These are phyloP conservation scores for Cottus gobio DNA, from an alignment of 2,113 vertebrate genomes.

Conservation along the genomic window DNA sequence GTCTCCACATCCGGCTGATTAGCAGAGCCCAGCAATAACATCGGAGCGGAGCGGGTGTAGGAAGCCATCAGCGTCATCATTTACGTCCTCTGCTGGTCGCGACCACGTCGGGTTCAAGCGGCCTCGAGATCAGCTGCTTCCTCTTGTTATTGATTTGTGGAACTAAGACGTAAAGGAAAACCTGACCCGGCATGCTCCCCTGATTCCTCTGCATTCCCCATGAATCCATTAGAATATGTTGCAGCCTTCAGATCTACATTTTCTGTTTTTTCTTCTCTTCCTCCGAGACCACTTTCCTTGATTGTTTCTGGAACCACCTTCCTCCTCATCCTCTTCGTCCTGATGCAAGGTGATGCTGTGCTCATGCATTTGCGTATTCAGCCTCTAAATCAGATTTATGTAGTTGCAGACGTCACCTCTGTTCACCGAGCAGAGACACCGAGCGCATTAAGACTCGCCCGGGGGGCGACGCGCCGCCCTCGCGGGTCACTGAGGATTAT, in stretches of 20 bases:
- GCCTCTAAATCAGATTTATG: slow-evolving; percentile 76
- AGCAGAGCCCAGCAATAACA: too few relatives aligned
- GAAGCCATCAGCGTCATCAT: slow-evolving; percentile 63
- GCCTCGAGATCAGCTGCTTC: background rate
- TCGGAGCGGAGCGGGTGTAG: too few relatives aligned
- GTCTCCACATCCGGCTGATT: slow-evolving; percentile 54
- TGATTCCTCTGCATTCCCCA: background rate
- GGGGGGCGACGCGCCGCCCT: slow-evolving; percentile 43
- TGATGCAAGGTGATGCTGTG: slow-evolving; percentile 69
- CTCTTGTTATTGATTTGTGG: background rate
- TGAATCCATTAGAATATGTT: background rate
- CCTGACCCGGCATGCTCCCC: background rate
- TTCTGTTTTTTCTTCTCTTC: background rate
- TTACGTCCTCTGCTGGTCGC: slow-evolving; percentile 23
- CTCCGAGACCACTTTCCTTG: slow-evolving; percentile 21
- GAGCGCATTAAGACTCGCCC: slow-evolving; percentile 64
- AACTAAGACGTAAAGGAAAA: background rate
- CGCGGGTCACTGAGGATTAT: slow-evolving; percentile 74
- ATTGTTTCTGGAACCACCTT: slow-evolving; percentile 57
- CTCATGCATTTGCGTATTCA: slow-evolving; percentile 71
- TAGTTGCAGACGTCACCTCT: slow-evolving; percentile 73
- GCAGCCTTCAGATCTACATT: background rate
- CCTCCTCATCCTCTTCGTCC: slow-evolving; percentile 35
- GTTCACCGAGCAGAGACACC: slow-evolving; percentile 61
- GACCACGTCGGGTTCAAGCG: too few relatives aligned